Evolutionary conservation across 2,113 vertebrate species (phyloP), one percentile per base, ranked within the genome.

Genomic region (Mormyrus iriodes): DNA sequence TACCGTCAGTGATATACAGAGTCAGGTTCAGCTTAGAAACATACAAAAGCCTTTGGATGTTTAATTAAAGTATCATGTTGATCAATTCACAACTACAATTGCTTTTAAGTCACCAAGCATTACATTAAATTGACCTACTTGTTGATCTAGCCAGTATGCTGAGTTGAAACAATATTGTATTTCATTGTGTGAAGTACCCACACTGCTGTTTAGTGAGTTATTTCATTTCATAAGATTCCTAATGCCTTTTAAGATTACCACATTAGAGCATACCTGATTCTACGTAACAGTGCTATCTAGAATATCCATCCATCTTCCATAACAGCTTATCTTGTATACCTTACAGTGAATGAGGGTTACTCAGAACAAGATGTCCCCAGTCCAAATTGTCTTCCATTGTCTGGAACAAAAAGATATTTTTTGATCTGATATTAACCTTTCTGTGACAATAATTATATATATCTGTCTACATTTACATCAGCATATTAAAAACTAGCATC

Each of bases 101-200:
- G 19, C 48, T 85, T 92, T 93, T 91, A 90, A 89, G 92, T 92
- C 90, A 90, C 88, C 44, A 65, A 35, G 27, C 12, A 58, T 27
- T 61, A 24, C 49, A 88, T 85, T 73, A 65, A 15, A 44, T 48
- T 48, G 42, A 35, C 35, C 53, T 85, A 49, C 12, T 85, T n/a
- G 12, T 52, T n/a, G 44, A 46, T 39, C 27, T 27, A 85, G 8
- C 24, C 12, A 44, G 27, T n/a, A 48, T 15, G 27, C 13, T 55
- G 51, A 55, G 85, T 53, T 55, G 51, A 86, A 55, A 53, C n/a
- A n/a, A 15, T 52, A 53, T 52, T 53, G 85, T 86, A 55, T 86
- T 86, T 52, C 49, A 55, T 55, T 53, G 85, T 52, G 84, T 27
- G 48, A 52, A 15, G n/a, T 84, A 35, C 21, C 46, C 85, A 52